A percentile compares a stretch with the other conserved stretches of the same genome.
phyloP scores from a whole-genome alignment of 1,140 invertebrate genomes.

The Macrocentrus cingulum region DNA sequence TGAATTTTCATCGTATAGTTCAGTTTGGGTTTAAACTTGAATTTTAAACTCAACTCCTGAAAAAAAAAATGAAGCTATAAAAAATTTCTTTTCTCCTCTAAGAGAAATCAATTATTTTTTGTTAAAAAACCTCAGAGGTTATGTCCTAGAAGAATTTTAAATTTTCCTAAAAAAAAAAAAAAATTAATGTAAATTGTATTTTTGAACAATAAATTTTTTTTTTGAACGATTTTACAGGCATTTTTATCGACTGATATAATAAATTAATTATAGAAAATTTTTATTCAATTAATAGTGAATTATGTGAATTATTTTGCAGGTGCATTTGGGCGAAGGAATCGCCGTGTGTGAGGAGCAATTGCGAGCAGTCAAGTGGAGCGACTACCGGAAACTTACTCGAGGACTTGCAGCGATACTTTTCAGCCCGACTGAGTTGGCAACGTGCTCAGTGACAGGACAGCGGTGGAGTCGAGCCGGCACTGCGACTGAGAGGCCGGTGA shows the following conservation, averaged over 20 bases:
- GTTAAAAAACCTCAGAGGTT: too few relatives aligned
- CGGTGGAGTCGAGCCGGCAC: slow-evolving; percentile 72
- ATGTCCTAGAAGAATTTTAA: too few relatives aligned
- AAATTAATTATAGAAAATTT: neutral
- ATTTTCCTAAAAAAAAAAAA: too few relatives aligned
- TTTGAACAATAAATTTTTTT: too few relatives aligned
- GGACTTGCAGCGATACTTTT: slow-evolving; percentile 73
- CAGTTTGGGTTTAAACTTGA: too few relatives aligned
- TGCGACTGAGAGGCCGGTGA: slow-evolving; percentile 68
- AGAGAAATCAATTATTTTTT: too few relatives aligned
- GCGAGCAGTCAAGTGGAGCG: slow-evolving; percentile 71
- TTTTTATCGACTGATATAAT: neutral
- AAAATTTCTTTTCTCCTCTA: too few relatives aligned
- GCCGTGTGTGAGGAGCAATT: slow-evolving; percentile 71
- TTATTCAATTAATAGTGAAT: neutral
- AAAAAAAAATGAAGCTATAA: too few relatives aligned
- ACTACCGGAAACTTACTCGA: slow-evolving; percentile 71
- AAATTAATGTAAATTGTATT: too few relatives aligned
- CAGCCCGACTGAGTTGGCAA: slow-evolving; percentile 71
- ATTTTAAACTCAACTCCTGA: too few relatives aligned
- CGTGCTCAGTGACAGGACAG: slow-evolving; percentile 73
- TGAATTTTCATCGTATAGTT: too few relatives aligned
- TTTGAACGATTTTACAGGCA: too few relatives aligned
- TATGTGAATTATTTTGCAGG: slow-evolving; percentile 49
- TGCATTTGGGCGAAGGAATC: slow-evolving; percentile 71